A percentile compares a stretch with the other conserved stretches of the same genome.
Conservation (phyloP, 2,113 vertebrate genomes). For the Melozone crissalis region DNA sequence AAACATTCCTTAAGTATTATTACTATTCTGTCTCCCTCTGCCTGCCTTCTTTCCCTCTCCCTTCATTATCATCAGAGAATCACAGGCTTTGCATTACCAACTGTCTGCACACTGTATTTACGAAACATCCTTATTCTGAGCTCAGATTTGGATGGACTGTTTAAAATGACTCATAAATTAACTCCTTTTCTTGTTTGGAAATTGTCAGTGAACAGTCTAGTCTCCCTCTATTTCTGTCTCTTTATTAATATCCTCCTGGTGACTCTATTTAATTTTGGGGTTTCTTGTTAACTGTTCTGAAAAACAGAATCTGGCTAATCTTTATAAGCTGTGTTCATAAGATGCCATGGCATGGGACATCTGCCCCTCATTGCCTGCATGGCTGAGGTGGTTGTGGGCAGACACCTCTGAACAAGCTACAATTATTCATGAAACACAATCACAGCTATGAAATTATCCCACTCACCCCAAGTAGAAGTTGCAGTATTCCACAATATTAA, state of each 20-base stretch:
- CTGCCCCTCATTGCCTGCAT: background rate
- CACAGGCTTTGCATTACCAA: background rate
- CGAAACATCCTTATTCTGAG: background rate
- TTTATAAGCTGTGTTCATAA: background rate
- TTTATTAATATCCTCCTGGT: background rate
- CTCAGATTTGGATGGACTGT: background rate
- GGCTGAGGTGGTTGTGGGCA: background rate
- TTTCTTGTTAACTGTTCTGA: background rate
- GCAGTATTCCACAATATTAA: background rate
- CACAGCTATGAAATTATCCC: background rate
- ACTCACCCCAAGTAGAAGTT: background rate
- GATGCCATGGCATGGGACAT: background rate
- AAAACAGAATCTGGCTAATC: background rate
- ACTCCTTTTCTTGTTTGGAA: background rate
- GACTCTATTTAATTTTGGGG: background rate
- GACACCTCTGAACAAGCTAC: background rate
- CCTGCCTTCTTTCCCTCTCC: background rate
- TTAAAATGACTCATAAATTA: conserved; percentile 12
- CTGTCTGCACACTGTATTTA: background rate
- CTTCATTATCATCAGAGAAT: background rate
- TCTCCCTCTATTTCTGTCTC: background rate
- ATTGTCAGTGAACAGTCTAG: background rate
- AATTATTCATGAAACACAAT: background rate
- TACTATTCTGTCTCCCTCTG: background rate
- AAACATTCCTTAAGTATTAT: background rate